Evolutionary conservation across 2,113 vertebrate species (phyloP), one percentile per base, ranked within the genome.

Genomic region (Sapayoa aenigma): DNA sequence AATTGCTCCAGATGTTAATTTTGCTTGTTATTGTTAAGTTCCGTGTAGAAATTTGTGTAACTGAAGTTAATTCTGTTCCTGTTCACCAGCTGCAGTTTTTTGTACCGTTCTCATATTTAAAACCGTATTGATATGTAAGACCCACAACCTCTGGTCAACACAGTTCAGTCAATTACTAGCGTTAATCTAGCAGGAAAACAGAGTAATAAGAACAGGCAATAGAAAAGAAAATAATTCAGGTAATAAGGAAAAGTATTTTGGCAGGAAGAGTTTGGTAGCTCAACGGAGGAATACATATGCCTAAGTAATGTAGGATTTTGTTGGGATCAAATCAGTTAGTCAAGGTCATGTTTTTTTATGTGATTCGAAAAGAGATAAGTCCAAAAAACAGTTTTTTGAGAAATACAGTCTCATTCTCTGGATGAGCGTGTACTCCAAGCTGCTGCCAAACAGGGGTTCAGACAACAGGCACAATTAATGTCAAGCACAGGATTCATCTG

Each of bases 121-220:
- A 82, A 49, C 31, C 66, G 6, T 44, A 65, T 5, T 22, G 30
- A 2, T 44, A 30, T 0, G 0, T 33, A 78, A 91, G 25, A 66
- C 12, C 4, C 9, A 27, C 20, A 24, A 7, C 18, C 30, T 89
- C 16, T 2, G 3, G 35, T 19, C 1, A 2, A 42, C 20, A 14
- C 9, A 19, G 18, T 65, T 90, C 53, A 84, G 42, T 67, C 21
- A 71, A 35, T 30, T 84, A 19, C 33, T 81, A 58, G 30, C 60
- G n/a, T 37, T 76, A 86, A 27, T 35, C 13, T 28, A 90, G 15
- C 31, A 82, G 24, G 15, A 25, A 89, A 94, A 73, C 8, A 62
- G 10, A 50, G 22, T 27, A 65, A 15, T 31, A 81, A 68, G 16
- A 74, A 7, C 33, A 74, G 39, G 37, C 6, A 85, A 50, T 5